A percentile compares a stretch with the other conserved stretches of the same genome.
These are phyloP conservation scores for Hymenochirus boettgeri DNA, from an alignment of 2,113 vertebrate genomes.

Conservation along the genomic window DNA sequence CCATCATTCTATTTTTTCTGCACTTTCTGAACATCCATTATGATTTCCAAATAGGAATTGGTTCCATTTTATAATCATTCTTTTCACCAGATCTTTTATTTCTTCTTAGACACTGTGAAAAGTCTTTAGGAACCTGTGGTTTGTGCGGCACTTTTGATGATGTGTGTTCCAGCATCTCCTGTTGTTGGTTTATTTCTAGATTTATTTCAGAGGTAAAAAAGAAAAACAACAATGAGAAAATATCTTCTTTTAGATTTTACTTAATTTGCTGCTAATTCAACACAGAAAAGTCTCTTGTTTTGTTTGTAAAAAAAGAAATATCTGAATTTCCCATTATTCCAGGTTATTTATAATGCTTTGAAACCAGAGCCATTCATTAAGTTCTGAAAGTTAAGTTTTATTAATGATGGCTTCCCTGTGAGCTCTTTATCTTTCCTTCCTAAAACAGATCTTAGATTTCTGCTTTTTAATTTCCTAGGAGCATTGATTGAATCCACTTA, in stretches of 20 bases:
- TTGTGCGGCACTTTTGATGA: background rate
- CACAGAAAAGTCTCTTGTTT: background rate
- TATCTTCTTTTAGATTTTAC: no score
- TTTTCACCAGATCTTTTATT: background rate
- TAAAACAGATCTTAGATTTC: slow-evolving; percentile 2
- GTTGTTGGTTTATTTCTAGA: background rate
- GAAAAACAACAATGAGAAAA: background rate
- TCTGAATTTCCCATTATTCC: background rate
- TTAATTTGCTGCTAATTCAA: background rate
- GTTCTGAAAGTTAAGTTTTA: background rate
- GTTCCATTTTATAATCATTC: background rate
- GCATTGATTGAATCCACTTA: slow-evolving; percentile 1
- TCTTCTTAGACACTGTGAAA: background rate
- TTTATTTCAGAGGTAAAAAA: background rate
- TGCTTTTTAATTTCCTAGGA: slow-evolving; percentile 5
- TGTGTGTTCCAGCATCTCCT: slow-evolving; percentile 5
- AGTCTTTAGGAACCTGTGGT: background rate
- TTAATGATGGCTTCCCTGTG: background rate
- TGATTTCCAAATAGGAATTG: background rate
- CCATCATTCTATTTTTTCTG: background rate
- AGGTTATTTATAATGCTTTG: no score
- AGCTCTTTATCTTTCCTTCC: background rate
- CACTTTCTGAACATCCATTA: no score
- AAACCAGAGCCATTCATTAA: background rate
- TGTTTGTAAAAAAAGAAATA: background rate